Percentiles rank a stretch among this genome's conserved stretches.
Evolutionary conservation across 2,113 vertebrate species (phyloP).

Genomic region (Raja brachyura): DNA sequence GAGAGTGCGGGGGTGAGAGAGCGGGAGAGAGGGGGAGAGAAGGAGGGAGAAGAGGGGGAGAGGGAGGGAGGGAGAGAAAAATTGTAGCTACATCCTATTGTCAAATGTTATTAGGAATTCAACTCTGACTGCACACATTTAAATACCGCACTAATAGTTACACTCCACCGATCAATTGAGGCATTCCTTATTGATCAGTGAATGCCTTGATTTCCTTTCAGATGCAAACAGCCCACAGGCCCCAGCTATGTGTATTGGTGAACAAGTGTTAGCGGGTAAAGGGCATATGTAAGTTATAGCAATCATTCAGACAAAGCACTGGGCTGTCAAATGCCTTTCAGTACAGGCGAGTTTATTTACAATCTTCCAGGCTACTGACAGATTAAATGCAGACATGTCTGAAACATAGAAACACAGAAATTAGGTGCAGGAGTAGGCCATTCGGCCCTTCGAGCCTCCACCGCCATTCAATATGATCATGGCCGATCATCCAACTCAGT

Average conservation of each 20-base stretch:
- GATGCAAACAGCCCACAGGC: not conserved
- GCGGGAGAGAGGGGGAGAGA: no score
- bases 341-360: not conserved
- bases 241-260: not conserved
- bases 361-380: not conserved
- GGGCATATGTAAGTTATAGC: not conserved
- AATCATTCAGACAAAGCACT: not conserved
- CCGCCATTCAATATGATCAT: no score
- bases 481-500: no score
- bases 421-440: no score
- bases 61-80: not conserved
- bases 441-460: no score
- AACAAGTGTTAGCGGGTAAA: not conserved
- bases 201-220: not conserved
- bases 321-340: slow-evolving; percentile 1
- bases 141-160: not conserved
- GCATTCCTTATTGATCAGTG: not conserved
- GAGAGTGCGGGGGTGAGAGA: no score
- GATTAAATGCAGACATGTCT: not conserved
- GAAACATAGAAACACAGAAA: not conserved
- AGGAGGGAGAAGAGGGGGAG: no score
- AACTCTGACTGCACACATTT: not conserved
- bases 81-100: not conserved
- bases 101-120: not conserved
- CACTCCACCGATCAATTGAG: slow-evolving; percentile 6